These are phyloP conservation scores for Orcinus orca DNA, from an alignment of 2,113 vertebrate species.

Conservation along the genomic window DNA sequence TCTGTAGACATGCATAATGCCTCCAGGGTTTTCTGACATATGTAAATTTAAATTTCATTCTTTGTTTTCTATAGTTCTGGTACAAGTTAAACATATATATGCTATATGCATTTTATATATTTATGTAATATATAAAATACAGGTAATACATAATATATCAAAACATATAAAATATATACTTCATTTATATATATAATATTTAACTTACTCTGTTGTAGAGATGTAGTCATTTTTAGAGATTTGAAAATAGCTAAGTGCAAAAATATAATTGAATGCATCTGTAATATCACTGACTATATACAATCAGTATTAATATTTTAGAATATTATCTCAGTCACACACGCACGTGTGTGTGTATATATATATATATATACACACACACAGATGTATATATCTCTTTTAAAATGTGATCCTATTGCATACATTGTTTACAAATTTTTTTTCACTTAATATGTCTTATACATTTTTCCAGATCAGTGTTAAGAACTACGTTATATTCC, in stretches of 20 bases:
- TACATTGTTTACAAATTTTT: neutral
- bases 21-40: neutral
- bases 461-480: slow-evolving; percentile 30
- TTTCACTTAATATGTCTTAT: neutral
- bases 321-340: neutral
- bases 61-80: neutral
- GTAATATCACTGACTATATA: neutral
- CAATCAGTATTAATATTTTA: neutral
- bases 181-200: neutral
- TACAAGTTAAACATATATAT: neutral
- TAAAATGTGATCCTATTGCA: neutral
- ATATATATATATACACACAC: too few species aligned
- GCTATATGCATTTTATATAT: neutral
- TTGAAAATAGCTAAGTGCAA: neutral
- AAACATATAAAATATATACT: neutral
- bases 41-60: neutral
- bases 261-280: neutral
- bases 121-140: neutral
- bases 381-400: neutral
- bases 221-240: neutral
- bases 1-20: neutral
- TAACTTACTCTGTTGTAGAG: neutral
- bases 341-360: neutral
- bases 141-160: neutral
- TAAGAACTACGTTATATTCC: neutral